Conservation (phyloP, 2,113 vertebrate species). For the Thamnophis sirtalis region DNA sequence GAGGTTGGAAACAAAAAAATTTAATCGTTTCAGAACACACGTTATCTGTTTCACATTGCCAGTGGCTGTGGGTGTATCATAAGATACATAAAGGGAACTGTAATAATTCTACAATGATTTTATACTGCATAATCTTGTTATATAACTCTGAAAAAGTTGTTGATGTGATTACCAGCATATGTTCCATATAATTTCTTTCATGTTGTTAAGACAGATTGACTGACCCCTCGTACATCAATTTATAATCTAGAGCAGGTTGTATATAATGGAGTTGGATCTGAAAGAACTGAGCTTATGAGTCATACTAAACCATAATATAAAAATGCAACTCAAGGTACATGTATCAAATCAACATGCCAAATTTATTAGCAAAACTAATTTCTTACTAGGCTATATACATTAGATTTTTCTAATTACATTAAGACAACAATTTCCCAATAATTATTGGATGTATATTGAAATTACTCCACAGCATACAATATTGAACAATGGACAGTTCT, state of each 20-base stretch:
- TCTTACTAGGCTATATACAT: background rate
- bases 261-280: background rate
- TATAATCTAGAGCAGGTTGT: background rate
- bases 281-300: background rate
- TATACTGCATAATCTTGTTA: background rate
- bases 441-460: background rate
- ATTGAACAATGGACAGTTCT: background rate
- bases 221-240: background rate
- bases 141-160: background rate
- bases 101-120: constrained; percentile 3
- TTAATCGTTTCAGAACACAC: background rate
- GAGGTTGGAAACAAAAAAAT: constrained; percentile 1
- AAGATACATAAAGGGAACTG: background rate
- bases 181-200: background rate
- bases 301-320: background rate
- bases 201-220: background rate
- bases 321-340: background rate
- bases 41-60: background rate
- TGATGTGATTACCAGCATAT: background rate
- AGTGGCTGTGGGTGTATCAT: background rate
- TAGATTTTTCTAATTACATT: background rate
- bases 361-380: background rate
- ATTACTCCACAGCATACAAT: background rate
- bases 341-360: background rate
- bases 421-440: background rate